Evolutionary conservation across 2,113 vertebrate genomes (phyloP).

Genomic region (Theristicus caerulescens): DNA sequence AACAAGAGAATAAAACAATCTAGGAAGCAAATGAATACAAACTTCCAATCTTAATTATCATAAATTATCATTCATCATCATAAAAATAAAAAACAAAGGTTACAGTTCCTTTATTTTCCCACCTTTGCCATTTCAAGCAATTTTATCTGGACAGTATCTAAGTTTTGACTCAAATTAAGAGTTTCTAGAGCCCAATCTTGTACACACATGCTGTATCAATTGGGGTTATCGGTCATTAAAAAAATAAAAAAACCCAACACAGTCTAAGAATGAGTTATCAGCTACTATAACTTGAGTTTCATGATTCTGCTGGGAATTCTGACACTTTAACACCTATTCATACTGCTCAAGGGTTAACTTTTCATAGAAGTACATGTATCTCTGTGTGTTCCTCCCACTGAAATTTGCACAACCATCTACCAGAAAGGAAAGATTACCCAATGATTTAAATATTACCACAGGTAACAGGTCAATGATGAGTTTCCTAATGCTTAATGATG

Average conservation of each 20-base stretch:
- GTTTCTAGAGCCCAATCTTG: neutral
- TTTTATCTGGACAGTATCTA: neutral
- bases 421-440: neutral
- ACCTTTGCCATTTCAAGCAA: neutral
- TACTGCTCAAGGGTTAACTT: neutral
- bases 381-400: neutral
- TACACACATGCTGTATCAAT: neutral
- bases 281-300: neutral
- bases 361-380: neutral
- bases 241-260: neutral
- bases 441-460: neutral
- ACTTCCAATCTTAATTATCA: neutral
- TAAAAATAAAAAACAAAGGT: neutral
- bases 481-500: neutral
- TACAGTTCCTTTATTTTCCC: neutral
- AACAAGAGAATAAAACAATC: neutral
- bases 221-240: neutral
- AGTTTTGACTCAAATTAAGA: neutral
- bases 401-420: neutral
- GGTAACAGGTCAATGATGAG: neutral
- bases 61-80: neutral
- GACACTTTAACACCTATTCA: constrained; percentile 14
- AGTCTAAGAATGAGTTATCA: neutral
- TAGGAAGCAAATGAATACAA: neutral
- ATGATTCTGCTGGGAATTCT: neutral